These are phyloP conservation scores for Colius striatus DNA, from an alignment of 2,113 vertebrate species.

Conservation along the genomic window DNA sequence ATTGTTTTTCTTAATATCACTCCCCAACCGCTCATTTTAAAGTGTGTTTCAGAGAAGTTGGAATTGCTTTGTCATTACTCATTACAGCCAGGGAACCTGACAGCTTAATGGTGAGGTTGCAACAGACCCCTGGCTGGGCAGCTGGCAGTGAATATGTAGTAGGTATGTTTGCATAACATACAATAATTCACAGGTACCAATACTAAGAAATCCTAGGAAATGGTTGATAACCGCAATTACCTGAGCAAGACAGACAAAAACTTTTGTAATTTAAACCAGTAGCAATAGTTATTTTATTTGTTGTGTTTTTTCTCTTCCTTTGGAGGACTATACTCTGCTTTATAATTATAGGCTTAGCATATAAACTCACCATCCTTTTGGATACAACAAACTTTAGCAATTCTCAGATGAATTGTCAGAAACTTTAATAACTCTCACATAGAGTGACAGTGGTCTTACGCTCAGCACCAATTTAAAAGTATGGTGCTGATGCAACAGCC, in stretches of 20 bases:
- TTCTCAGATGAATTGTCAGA: not conserved
- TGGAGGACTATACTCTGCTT: not conserved
- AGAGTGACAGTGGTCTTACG: accelerated
- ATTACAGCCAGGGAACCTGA: not conserved
- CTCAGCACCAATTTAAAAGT: not conserved
- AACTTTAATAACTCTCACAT: not conserved
- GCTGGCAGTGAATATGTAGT: not conserved
- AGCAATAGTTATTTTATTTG: not conserved
- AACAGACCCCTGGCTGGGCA: not conserved
- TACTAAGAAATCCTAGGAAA: not conserved
- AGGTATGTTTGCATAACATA: not conserved
- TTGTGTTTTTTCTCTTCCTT: not conserved
- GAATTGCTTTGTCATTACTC: not conserved
- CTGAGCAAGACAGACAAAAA: not conserved
- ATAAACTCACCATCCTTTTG: not conserved
- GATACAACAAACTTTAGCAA: not conserved
- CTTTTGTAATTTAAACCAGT: not conserved
- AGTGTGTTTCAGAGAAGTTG: not conserved
- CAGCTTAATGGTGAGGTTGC: not conserved
- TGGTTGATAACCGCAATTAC: not conserved
- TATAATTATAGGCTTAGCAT: not conserved
- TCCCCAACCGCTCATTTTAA: not conserved
- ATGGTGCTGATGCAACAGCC: not conserved
- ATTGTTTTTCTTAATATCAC: not conserved
- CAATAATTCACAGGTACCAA: not conserved